Base-by-base conservation (phyloP, 2,797 vertebrate genomes). In the Takifugu ocellatus region DNA sequence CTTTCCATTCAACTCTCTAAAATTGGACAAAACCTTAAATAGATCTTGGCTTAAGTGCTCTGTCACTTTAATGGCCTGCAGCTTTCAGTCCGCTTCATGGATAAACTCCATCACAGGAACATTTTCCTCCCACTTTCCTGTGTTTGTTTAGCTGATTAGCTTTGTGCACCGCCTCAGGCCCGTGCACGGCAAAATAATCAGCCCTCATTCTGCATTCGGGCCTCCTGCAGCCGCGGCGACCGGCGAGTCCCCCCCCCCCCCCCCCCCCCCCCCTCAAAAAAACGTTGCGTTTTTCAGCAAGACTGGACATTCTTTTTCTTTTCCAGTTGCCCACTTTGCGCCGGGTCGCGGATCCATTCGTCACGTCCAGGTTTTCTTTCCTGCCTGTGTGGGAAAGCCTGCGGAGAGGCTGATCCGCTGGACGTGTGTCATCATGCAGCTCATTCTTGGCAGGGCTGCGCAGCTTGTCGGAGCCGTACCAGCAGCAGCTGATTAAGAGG, bases 341-440 rank as follows among this genome's bases (percentile, higher is more conserved):
- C 10, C 7, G 31, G 36, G 11, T 10, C 5, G 43, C 15, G 15
- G n/a, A 16, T 17, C 24, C 42, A 36, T 63, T 53, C 14, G 12
- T 65, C 58, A 25, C 49, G 17, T 54, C 26, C 14, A 12, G 47
- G 50, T 44, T 56, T 46, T 61, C 51, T 56, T 56, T 66, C 17
- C 54, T 58, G 48, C 44, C 54, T 15, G 51, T 63, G 47, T 51
- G 50, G 55, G 61, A 52, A 29, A 42, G 31, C 3, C 43, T 31
- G 25, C 51, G 21, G 54, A 42, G 45, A 29, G 39, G 36, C 25
- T 36, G 36, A 53, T 54, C 31, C 0, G 56, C 44, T 49, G 51
- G 60, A 77, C 69, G 5, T 72, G 75, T 75, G 51, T 25, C 56
- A 31, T 73, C 72, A 56, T 56, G 74, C 31, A 46, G 55, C 55